phyloP scores from a whole-genome alignment of 2,113 vertebrate species.

The Mus pahari region DNA sequence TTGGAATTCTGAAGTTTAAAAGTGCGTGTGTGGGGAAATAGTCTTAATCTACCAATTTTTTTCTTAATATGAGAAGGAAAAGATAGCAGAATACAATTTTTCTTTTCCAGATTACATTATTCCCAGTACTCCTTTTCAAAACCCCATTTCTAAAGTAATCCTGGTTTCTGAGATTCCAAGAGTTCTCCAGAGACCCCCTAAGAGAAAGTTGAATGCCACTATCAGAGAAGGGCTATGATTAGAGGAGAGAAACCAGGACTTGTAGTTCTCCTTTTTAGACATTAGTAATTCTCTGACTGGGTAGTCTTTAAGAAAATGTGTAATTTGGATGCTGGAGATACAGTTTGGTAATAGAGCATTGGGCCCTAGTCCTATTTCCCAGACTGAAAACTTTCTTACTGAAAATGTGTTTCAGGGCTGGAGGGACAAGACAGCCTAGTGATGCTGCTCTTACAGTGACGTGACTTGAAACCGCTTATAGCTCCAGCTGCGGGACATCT shows the following conservation, averaged over 20 bases:
- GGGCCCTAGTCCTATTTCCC: not conserved
- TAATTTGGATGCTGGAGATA: not conserved
- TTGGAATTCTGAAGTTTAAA: conserved; percentile 56
- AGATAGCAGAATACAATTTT: not conserved
- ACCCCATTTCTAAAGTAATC: not conserved
- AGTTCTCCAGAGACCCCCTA: not conserved
- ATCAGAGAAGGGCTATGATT: not conserved
- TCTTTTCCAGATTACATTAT: not conserved
- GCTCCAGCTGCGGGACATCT: not conserved
- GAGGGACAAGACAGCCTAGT: not conserved
- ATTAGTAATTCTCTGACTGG: conserved; percentile 8
- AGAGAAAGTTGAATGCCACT: not conserved
- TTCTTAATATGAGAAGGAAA: not conserved
- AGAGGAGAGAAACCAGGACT: conserved; percentile 6
- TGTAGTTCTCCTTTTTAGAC: not conserved
- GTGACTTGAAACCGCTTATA: not conserved
- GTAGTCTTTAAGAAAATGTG: conserved; percentile 20
- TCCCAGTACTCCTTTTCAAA: not conserved
- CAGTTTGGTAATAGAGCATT: not conserved
- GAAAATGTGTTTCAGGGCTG: not conserved
- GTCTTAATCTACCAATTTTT: not conserved
- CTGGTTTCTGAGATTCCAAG: not conserved
- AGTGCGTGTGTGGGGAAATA: too few relatives aligned
- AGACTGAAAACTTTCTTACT: not conserved
- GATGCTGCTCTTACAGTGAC: not conserved